Base-by-base conservation (phyloP, 2,113 vertebrate species). In the Sclerurus mexicanus region DNA sequence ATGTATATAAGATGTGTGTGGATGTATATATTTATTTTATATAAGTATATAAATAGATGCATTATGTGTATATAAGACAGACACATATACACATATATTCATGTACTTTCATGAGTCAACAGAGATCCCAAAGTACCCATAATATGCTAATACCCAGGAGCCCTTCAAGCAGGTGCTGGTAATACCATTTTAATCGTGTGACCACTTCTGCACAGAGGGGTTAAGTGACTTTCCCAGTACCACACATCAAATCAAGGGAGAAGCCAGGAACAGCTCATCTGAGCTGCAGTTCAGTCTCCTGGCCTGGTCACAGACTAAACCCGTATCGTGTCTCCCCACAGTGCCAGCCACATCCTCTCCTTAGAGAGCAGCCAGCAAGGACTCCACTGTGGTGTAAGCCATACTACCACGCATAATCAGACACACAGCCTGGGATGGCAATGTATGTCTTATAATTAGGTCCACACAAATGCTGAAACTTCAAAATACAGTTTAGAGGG, bases 401-500 rank as follows among this genome's bases (percentile, higher is more conserved):
- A 5, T 67, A 42, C 52, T 71, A 91, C 79, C 3, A 0, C 19
- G 68, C 64, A 56, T 80, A 91, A 91, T 83, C 71, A 84, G 27
- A 80, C 66, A 69, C 53, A 60, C 66, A 75, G 58, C 66, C 85
- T 85, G 52, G 47, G 64, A 80, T 14, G 63, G 75, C 88, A 93
- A 72, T 84, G n/a, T 39, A 3, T 25, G 9, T 85, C 95, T 95
- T 90, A 84, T 77, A 79, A 90, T 86, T 87, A 91, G 71, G 79
- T 75, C 69, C 79, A 49, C 76, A 78, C 72, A 95, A 93, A 90
- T 50, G 58, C 74, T 82, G 71, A 94, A 95, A 96, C 94, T 94
- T 97, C 80, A 93, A 90, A 96, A 95, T 85, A 84, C 71, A 83
- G 90, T 94, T 95, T 80, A 97, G 82, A 94, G 93, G 67, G 64